A percentile compares a stretch with the other conserved stretches of the same genome.
Evolutionary conservation across 2,113 vertebrate species (phyloP).

Genomic region (Paralichthys olivaceus): DNA sequence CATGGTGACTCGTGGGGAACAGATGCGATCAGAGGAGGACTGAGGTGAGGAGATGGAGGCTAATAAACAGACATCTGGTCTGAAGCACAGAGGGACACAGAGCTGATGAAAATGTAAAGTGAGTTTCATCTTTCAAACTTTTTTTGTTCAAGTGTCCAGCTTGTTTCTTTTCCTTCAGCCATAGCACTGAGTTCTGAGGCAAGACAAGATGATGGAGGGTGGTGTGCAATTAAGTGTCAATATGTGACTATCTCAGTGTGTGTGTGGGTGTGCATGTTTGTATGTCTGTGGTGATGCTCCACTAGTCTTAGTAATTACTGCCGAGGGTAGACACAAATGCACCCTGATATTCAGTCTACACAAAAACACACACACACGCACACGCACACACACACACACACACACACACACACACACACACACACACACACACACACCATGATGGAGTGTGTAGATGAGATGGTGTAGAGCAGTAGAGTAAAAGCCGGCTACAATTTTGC

Average conservation of each 20-base stretch:
- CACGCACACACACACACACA: background rate
- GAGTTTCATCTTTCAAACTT: conserved; percentile 39
- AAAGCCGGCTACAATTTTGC: conserved; percentile 47
- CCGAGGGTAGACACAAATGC: conserved; percentile 64
- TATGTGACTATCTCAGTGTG: conserved; percentile 42
- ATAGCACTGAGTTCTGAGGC: conserved; percentile 32
- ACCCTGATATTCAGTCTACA: conserved; percentile 62
- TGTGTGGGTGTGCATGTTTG: conserved; percentile 39
- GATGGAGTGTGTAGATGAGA: conserved; percentile 14
- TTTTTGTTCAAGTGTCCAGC: conserved; percentile 41
- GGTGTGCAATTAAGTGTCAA: conserved; percentile 52
- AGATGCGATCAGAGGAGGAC: background rate
- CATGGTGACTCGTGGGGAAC: background rate
- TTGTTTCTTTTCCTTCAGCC: conserved; percentile 19
- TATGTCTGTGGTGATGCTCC: conserved; percentile 57
- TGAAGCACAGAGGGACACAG: conserved; percentile 48
- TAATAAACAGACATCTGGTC: conserved; percentile 54
- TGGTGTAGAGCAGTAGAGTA: conserved; percentile 33
- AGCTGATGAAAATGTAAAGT: conserved; percentile 58
- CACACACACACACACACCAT: conserved; percentile 5
- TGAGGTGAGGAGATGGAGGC: conserved; percentile 9
- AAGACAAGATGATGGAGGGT: conserved; percentile 43
- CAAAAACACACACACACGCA: background rate
- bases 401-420: background rate
- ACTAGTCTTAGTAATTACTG: conserved; percentile 69